Base-by-base conservation (phyloP, 2,888 invertebrate genomes). In the Notodonta ziczac region DNA sequence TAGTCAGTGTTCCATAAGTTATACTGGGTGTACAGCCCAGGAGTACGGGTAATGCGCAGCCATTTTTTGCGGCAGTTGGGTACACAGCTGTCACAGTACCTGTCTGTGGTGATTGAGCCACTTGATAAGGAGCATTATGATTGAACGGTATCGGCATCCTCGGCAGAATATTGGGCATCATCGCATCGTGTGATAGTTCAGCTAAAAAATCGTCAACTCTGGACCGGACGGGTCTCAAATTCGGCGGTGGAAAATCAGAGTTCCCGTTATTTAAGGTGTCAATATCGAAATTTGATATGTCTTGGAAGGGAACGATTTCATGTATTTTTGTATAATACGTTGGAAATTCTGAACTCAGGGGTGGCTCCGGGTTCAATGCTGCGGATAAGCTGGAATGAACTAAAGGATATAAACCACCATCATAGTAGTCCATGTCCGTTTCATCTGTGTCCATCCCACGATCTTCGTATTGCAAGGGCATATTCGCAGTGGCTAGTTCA, bases 111-210 rank as follows among this genome's bases (percentile, higher is more conserved):
- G 8, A 57, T 53, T 63, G 64, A 55, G 70, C 67, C 5, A 14
- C 53, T 32, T 60, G 62, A 57, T 62, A 57, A 6, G 67, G 63
- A 42, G 72, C 62, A 10, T 74, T 73, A 24, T 87, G 82, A 9
- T 78, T 66, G 63, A 79, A 85, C 4, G 88, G 86, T 3, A 84
- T 74, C 7, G 85, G 73, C 90, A 93, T 92, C 4, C 87, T 90
- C 5, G 93, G 93, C 56, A 93, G 63, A 51, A 91, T 81, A 62
- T 92, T 93, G 32, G 85, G 85, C 72, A 93, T 81, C 44, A 86
- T 84, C 2, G 88, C 82, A 32, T 88, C 87, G 60, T 89, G 83
- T 9, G 75, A 63, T 42, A 91, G 70, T 42, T 89, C 83, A 5
- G 83, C 78, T 65, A 88, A 61, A 8, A 83, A 79, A 42, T 88